phyloP scores from a whole-genome alignment of 1,140 invertebrate genomes.

The Andricus grossulariae region DNA sequence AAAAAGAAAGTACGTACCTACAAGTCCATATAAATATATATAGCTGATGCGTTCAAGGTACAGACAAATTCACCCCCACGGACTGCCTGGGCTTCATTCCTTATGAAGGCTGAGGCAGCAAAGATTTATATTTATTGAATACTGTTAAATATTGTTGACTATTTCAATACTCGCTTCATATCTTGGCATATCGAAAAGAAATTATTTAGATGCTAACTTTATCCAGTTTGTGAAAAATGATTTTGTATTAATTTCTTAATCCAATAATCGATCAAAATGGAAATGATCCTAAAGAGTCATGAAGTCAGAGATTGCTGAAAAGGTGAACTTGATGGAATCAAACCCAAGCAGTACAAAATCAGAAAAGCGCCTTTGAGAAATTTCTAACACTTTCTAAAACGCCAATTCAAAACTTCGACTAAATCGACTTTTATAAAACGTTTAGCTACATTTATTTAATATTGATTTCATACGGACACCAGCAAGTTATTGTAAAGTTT shows the following conservation, averaged over 20 bases:
- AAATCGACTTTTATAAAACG: constrained; percentile 3
- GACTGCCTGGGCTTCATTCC: constrained; percentile 11
- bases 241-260: constrained; percentile 10
- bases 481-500: neutral
- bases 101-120: neutral
- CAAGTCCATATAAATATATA: neutral
- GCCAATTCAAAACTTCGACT: constrained; percentile 1
- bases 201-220: neutral
- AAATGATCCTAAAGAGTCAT: neutral
- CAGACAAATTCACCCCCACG: constrained; percentile 22
- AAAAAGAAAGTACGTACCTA: neutral
- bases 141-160: constrained; percentile 14
- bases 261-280: neutral
- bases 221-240: neutral
- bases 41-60: constrained; percentile 12
- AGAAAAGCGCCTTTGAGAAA: constrained; percentile 12
- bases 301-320: neutral
- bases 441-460: neutral
- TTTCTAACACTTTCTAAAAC: neutral
- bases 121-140: constrained; percentile 6
- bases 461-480: neutral
- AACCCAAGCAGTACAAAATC: constrained; percentile 15
- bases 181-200: constrained; percentile 15
- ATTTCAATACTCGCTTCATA: constrained; percentile 10
- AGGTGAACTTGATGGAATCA: neutral